Base-by-base conservation (phyloP, 2,113 vertebrate genomes). In the Trachemys scripta region DNA sequence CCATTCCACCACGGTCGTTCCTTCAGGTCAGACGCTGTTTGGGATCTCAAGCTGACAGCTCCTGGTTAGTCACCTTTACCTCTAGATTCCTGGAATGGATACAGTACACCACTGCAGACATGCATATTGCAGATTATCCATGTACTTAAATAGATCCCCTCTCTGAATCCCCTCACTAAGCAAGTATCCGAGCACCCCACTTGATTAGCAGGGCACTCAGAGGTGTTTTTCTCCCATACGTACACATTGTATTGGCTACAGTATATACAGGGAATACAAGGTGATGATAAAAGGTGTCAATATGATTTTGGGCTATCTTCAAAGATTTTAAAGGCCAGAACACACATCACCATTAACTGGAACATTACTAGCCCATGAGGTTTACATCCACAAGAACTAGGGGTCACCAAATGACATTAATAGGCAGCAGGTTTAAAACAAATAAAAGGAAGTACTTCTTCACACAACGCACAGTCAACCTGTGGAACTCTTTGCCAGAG, bases 211-310 rank as follows among this genome's bases (percentile, higher is more conserved):
- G 57, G 57, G 57, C 24, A 59, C 57, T 29, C 27, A 59, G 51
- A 59, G 2, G 57, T 59, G 57, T 59, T 59, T 59, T 59, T 3
- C 57, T 2, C 0, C 47, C 47, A 83, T 5, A 42, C 0, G 0
- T 62, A 57, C 85, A 51, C 92, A 88, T 89, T 90, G 87, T 72
- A 31, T 27, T 93, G 96, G 42, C 76, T 49, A 20, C 2, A 9
- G 94, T 80, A 80, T 27, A 4, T 1, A 76, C 88, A 69, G 6
- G 84, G 92, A 85, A 19, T 8, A 49, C 9, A 83, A 81, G 8
- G 59, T 51, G 51, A 51, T 51, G 16, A 51, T 51, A 25, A 88
- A 90, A 69, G 10, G 9, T 79, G 12, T 54, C 87, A 90, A 42
- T 62, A 91, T n/a, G 75, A 81, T 42, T 53, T 92, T 25, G 27